Base-by-base conservation (phyloP, 37 sponge, comb jelly and placozoan genomes). In the Chondrosia reniformis region DNA sequence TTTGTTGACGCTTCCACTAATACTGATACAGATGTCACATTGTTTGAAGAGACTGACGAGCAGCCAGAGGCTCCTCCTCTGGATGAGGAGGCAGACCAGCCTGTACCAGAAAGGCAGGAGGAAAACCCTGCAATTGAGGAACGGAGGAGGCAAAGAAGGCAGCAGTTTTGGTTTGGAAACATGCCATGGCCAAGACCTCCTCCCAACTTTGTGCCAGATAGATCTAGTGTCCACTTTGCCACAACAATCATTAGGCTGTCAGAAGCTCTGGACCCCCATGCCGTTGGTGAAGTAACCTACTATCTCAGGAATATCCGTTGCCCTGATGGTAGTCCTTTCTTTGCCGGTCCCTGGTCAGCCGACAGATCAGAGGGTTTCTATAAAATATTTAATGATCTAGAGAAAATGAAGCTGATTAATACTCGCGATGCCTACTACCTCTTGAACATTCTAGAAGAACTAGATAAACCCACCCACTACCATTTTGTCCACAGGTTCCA, bases 321-420 rank as follows among this genome's bases (percentile, higher is more conserved):
- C 36, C 66, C 3, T 12, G 66, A 64, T 36, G 66, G 66, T 3
- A 64, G 66, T 32, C 66, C 66, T 31, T 64, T 64, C 32, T 32
- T 64, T 21, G 36, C 34, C 4, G 31, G 4, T 19, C 30, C 3
- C 36, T 28, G 36, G 66, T 36, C 33, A 2, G 36, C 4, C 17
- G 66, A n/a, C 36, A 33, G 2, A 7, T 33, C 30, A 21, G 32
- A 33, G 3, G 19, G 17, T 33, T 31, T 64, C 25, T 64, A 33
- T 36, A 33, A 27, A 19, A 64, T 64, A 2, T 64, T 64, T 36
- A 64, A 33, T 2, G 36, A 19, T 31, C 36, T 64, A 2, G 66
- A 64, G 36, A 4, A 64, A 30, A 33, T 33, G 31, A 33, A 64
- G 17, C 19, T 64, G 4, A 19, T 64, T 27, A 64, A n/a, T 32